Evolutionary conservation across 1,140 invertebrate species (phyloP), one percentile per base, ranked within the genome.

Genomic region (Plodia interpunctella): DNA sequence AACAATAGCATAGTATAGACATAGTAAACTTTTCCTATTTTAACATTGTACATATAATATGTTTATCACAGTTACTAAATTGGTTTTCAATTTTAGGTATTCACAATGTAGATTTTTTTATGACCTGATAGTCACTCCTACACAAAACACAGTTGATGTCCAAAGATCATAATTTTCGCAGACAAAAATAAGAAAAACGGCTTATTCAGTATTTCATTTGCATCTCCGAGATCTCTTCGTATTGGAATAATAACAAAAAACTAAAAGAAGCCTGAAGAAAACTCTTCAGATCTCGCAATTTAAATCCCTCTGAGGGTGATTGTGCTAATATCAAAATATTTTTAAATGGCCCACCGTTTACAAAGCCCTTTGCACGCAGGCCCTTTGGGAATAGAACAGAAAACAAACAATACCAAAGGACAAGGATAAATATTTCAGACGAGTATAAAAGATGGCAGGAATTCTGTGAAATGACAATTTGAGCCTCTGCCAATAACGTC

Each of bases 181-280:
- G n/a, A n/a, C n/a, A n/a, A n/a, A n/a, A n/a, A n/a, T n/a, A n/a
- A n/a, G n/a, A n/a, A n/a, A n/a, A n/a, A n/a, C n/a, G n/a, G n/a
- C n/a, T n/a, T n/a, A n/a, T n/a, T n/a, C n/a, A n/a, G n/a, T 28
- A 5, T 28, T 28, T 28, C 28, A 28, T 9, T 28, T 9, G 28
- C n/a, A n/a, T n/a, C 28, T 28, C 4, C 4, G 9, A 32, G 1
- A 32, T 55, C 57, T 62, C 55, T 32, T 51, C 21, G 38, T 65
- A 63, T 65, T 66, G 62, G 67, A 65, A 62, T 65, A 67, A n/a
- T n/a, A n/a, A n/a, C n/a, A 59, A 64, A 67, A 59, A 59, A 63
- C 60, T 65, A 59, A 61, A 21, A 51, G 61, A 60, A 49, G 63
- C 57, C 59, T 54, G 60, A 38, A 32, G 17, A 65, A 38, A 57